These are phyloP conservation scores for Erebia epiphron DNA, from an alignment of 2,888 invertebrate species.

Conservation along the genomic window DNA sequence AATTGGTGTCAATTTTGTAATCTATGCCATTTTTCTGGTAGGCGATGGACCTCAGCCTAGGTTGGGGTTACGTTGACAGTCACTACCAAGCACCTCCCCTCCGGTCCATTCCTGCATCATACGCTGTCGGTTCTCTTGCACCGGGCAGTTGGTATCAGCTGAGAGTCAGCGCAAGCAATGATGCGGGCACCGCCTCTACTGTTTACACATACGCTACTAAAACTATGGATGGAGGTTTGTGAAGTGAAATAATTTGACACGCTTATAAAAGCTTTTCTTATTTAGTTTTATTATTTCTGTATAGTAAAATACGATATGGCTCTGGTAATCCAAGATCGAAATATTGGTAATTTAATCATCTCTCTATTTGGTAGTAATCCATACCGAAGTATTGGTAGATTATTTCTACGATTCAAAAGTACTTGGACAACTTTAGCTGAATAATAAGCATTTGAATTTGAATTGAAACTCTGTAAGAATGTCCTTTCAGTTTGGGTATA, in stretches of 20 bases:
- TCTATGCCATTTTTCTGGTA: slow-evolving; percentile 37
- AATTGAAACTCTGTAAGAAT: too few relatives aligned
- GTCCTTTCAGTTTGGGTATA: too few relatives aligned
- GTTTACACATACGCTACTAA: slow-evolving; percentile 84
- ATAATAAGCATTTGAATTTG: too few relatives aligned
- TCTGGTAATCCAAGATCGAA: too few relatives aligned
- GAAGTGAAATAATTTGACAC: not conserved
- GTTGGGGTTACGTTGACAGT: slow-evolving; percentile 72
- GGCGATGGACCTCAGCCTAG: slow-evolving; percentile 64
- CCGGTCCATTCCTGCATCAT: slow-evolving; percentile 66
- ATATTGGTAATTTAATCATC: too few relatives aligned
- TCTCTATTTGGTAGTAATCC: too few relatives aligned
- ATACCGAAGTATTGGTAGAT: too few relatives aligned
- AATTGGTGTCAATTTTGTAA: not conserved
- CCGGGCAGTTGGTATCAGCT: slow-evolving; percentile 85
- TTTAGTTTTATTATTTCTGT: too few relatives aligned
- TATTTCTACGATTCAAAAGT: too few relatives aligned
- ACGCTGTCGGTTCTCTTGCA: slow-evolving; percentile 79
- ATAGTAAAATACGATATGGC: too few relatives aligned
- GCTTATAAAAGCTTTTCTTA: too few relatives aligned
- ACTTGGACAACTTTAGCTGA: too few relatives aligned
- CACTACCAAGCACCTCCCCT: slow-evolving; percentile 63
- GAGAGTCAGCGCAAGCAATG: slow-evolving; percentile 84
- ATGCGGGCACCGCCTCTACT: slow-evolving; percentile 84
- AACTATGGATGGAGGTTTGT: slow-evolving; percentile 82